A percentile compares a stretch with the other conserved stretches of the same genome.
Conservation (phyloP, 1,140 invertebrate genomes). For the Gonatopus flavifemur region DNA sequence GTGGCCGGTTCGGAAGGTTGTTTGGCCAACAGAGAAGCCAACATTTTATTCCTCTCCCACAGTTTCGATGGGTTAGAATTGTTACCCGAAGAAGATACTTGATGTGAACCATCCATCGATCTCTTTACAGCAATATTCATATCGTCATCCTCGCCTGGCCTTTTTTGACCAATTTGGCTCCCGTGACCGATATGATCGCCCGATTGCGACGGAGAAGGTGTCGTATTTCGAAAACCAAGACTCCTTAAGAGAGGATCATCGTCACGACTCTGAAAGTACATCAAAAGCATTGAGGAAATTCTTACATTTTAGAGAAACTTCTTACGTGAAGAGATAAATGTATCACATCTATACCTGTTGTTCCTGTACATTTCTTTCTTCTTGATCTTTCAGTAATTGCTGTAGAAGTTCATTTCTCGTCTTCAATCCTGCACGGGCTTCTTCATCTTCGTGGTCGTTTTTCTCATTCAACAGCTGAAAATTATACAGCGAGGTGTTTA, state of each 20-base stretch:
- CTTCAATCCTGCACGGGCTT: constrained; percentile 62
- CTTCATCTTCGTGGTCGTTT: constrained; percentile 75
- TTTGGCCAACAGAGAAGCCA: constrained; percentile 79
- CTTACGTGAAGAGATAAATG: too few relatives aligned
- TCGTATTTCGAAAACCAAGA: constrained; percentile 62
- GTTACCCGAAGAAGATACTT: constrained; percentile 55
- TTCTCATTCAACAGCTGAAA: constrained; percentile 81
- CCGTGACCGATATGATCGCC: constrained; percentile 39
- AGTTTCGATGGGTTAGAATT: constrained; percentile 65
- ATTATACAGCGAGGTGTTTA: background rate
- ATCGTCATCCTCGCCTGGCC: constrained; percentile 69
- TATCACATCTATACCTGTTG: constrained; percentile 31
- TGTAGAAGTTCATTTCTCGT: constrained; percentile 75
- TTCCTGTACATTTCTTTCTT: constrained; percentile 45
- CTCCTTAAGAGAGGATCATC: constrained; percentile 63
- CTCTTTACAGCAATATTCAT: constrained; percentile 62
- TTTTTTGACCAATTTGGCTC: constrained; percentile 63
- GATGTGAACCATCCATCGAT: constrained; percentile 57
- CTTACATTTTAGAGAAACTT: background rate
- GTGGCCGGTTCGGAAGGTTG: constrained; percentile 72
- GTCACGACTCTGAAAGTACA: constrained; percentile 42
- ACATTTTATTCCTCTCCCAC: constrained; percentile 83
- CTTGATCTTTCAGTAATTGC: constrained; percentile 72
- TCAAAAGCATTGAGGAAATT: background rate
- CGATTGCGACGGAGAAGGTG: constrained; percentile 56